Percentiles rank a stretch among this genome's conserved stretches.
Evolutionary conservation across 2,113 vertebrate genomes (phyloP).

Genomic region (Nerophis ophidion): DNA sequence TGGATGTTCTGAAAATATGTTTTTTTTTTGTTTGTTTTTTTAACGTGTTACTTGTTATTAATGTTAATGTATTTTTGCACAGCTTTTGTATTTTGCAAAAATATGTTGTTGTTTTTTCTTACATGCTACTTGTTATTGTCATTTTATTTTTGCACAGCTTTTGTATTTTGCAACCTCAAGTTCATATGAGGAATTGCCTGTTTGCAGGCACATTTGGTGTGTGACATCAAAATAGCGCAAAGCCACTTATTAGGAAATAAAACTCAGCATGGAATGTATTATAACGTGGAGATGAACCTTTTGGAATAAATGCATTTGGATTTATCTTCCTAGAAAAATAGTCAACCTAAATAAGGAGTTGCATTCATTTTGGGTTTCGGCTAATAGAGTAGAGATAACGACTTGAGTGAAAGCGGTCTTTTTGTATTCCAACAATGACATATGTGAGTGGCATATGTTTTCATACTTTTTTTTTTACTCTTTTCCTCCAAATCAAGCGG

Average conservation of each 20-base stretch:
- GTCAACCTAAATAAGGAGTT: no score
- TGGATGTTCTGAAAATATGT: no score
- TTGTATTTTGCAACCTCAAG: constrained; percentile 9
- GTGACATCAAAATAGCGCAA: constrained; percentile 22
- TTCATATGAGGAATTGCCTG: constrained; percentile 6
- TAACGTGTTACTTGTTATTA: neutral
- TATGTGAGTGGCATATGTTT: constrained; percentile 50
- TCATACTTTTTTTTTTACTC: constrained; percentile 54
- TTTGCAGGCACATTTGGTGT: constrained; percentile 14
- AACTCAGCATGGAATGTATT: constrained; percentile 13
- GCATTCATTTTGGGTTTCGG: neutral
- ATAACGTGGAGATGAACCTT: no score
- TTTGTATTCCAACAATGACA: constrained; percentile 44
- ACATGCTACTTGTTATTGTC: neutral
- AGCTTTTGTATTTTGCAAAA: constrained; percentile 7
- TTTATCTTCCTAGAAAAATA: neutral
- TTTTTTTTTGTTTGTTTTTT: no score
- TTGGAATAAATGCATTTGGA: neutral
- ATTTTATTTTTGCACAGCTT: neutral
- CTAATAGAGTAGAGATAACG: neutral
- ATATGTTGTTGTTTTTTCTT: no score
- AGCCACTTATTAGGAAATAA: constrained; percentile 36
- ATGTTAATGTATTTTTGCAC: constrained; percentile 4
- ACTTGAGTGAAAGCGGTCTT: constrained; percentile 27
- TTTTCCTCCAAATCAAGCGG: constrained; percentile 66